Evolutionary conservation across 2,797 vertebrate species (phyloP), one percentile per base, ranked within the genome.

Genomic region (Gallinago nigripennis): DNA sequence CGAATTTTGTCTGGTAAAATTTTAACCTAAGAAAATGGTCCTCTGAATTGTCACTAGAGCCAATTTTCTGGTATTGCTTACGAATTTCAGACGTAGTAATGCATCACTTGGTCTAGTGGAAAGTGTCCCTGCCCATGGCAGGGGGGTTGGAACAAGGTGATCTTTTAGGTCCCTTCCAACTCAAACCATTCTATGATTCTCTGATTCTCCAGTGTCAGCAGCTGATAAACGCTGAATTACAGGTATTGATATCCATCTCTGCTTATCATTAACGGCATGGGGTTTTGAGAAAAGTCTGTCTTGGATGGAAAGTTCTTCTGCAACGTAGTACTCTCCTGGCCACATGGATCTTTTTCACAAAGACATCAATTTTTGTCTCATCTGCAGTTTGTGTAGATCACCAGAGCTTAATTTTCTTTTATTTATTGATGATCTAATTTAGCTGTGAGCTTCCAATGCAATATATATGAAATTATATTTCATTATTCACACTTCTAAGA

Each of bases 201-300:
- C 5, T 53, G 28, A 54, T 72, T 51, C 12, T 68, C 14, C 9
- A 14, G 28, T 10, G 14, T 20, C 54, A 64, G 63, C 64, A 61
- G 31, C 24, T 61, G 48, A 39, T 28, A 56, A 33, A 18, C 0
- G 1, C 84, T 25, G 6, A 83, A 45, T 57, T 53, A 14, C 33
- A 69, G 9, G 8, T 11, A 15, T 5, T 69, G 41, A 17, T 37
- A 53, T 24, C 57, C 27, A 45, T 18, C 24, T 76, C 68, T 20
- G 6, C 2, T 3, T n/a, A 35, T 27, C 3, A 9, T 48, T 50
- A 13, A n/a, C 25, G 11, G 8, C 6, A 3, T 57, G 2, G 1
- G 15, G 50, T 50, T 80, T 37, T 46, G 23, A 63, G 43, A 73
- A 63, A 64, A 68, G 4, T 28, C n/a, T 30, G 0, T 17, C 58